A percentile compares a stretch with the other conserved stretches of the same genome.
phyloP scores from a whole-genome alignment of 2,113 vertebrate genomes.

The Phainopepla nitens region DNA sequence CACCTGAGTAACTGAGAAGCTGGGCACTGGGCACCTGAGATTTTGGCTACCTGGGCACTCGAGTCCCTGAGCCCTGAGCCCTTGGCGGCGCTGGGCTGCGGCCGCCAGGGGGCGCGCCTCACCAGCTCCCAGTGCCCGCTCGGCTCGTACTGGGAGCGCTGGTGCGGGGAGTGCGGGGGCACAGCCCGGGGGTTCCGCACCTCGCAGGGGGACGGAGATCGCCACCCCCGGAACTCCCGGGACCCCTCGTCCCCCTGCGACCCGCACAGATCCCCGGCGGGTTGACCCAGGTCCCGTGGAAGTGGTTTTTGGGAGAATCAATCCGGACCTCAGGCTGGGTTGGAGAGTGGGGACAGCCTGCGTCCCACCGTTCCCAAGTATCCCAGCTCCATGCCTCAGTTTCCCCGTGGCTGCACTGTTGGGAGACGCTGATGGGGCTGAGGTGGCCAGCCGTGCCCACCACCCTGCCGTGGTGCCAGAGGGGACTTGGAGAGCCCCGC shows the following conservation, averaged over 20 bases:
- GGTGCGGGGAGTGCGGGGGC: not conserved
- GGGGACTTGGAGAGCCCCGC: fast-evolving
- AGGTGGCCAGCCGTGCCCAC: too few species aligned
- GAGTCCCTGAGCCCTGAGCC: too few species aligned
- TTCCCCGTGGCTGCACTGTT: not conserved
- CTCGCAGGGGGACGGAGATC: fast-evolving
- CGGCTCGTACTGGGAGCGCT: not conserved
- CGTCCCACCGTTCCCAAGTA: fast-evolving
- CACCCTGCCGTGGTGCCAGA: not conserved
- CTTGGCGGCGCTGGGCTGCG: not conserved
- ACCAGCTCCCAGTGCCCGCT: not conserved
- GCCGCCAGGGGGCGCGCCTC: not conserved
- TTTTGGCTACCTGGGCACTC: not conserved
- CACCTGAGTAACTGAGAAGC: too few species aligned
- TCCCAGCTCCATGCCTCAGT: not conserved
- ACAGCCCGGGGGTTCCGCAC: fast-evolving
- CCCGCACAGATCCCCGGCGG: not conserved
- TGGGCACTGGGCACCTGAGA: not conserved
- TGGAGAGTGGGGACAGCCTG: not conserved
- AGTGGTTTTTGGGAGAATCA: not conserved
- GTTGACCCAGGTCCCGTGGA: not conserved
- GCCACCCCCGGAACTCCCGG: not conserved
- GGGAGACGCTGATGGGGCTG: not conserved
- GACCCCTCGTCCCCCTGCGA: fast-evolving
- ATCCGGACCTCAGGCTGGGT: fast-evolving